A percentile compares a stretch with the other conserved stretches of the same genome.
Evolutionary conservation across 2,797 vertebrate species (phyloP).

Genomic region (Selene dorsalis): DNA sequence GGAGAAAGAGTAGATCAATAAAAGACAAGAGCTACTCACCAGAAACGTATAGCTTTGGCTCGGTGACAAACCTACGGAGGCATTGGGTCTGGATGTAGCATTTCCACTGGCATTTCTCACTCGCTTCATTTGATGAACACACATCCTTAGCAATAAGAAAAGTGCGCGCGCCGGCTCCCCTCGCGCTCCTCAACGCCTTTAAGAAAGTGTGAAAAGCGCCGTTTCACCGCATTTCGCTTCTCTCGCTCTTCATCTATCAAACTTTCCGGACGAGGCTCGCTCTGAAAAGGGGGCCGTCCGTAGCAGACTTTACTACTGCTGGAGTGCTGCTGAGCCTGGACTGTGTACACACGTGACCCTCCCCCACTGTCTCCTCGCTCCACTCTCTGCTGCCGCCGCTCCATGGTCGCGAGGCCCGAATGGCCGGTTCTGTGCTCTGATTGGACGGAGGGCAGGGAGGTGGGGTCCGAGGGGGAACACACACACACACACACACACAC

Average conservation of each 20-base stretch:
- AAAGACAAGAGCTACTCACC: slow-evolving; percentile 75
- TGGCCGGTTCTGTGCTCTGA: slow-evolving; percentile 42
- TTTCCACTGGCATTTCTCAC: slow-evolving; percentile 80
- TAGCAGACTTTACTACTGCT: slow-evolving; percentile 80
- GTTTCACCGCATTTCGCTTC: slow-evolving; percentile 28
- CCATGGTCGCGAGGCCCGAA: slow-evolving; percentile 58
- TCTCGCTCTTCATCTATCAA: slow-evolving; percentile 57
- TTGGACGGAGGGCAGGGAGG: slow-evolving; percentile 68
- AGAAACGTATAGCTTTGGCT: slow-evolving; percentile 69
- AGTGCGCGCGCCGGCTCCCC: slow-evolving; percentile 15
- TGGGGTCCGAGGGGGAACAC: slow-evolving; percentile 55
- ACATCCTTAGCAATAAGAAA: slow-evolving; percentile 13
- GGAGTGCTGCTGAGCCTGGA: slow-evolving; percentile 76
- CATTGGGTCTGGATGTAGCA: slow-evolving; percentile 81
- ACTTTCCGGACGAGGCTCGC: slow-evolving; percentile 75
- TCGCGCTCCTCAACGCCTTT: slow-evolving; percentile 11
- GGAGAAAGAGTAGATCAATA: background rate
- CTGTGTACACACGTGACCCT: slow-evolving; percentile 89
- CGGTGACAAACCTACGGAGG: slow-evolving; percentile 82
- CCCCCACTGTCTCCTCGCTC: slow-evolving; percentile 72
- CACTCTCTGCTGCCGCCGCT: slow-evolving; percentile 33
- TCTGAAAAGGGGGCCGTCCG: slow-evolving; percentile 75
- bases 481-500: background rate
- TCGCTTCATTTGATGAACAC: slow-evolving; percentile 59
- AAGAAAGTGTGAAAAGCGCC: background rate